Evolutionary conservation across 2,113 vertebrate genomes (phyloP), one percentile per base, ranked within the genome.

Genomic region (Irena cyanogastra): DNA sequence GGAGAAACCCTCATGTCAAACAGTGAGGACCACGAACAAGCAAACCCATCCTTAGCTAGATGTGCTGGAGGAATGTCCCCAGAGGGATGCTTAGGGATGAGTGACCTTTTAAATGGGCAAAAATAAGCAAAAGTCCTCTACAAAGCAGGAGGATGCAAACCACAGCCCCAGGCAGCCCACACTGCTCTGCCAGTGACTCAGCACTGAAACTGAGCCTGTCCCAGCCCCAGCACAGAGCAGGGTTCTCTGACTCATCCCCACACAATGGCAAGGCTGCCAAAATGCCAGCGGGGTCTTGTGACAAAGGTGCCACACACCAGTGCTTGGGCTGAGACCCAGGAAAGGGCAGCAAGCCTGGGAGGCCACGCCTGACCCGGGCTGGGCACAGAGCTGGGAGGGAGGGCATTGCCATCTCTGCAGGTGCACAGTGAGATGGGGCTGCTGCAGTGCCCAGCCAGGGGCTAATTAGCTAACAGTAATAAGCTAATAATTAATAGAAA

Each of bases 191-290:
- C 64, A 31, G 65, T 96, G 95, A 96, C 84, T 96, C 95, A 95
- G 94, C 78, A 27, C 33, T 1, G 45, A 94, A 89, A 89, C 83
- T 0, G 41, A 95, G 78, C 74, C 70, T 79, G 54, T 87, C 57
- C 52, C 2, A 56, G 78, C 53, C 75, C 0, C 6, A 70, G 22
- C 87, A 75, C 35, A 53, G 30, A 79, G 77, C 11, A 0, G 50
- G 44, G 75, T 1, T 77, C 91, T 87, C 63, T 97, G 94, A 94
- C 75, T 95, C 95, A 96, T 64, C 42, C 80, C 78, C 23, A 6
- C 75, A 87, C 61, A 27, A 17, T 64, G 77, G 37, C 39, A 7
- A 42, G 45, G 79, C 88, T 93, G 88, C 88, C 92, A 83, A 85
- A 93, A 86, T 2, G 5, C 13, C 1, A 79, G 31, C 1, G 0